Evolutionary conservation across 2,888 invertebrate species (phyloP).

Genomic region (Netelia fuscicornis): DNA sequence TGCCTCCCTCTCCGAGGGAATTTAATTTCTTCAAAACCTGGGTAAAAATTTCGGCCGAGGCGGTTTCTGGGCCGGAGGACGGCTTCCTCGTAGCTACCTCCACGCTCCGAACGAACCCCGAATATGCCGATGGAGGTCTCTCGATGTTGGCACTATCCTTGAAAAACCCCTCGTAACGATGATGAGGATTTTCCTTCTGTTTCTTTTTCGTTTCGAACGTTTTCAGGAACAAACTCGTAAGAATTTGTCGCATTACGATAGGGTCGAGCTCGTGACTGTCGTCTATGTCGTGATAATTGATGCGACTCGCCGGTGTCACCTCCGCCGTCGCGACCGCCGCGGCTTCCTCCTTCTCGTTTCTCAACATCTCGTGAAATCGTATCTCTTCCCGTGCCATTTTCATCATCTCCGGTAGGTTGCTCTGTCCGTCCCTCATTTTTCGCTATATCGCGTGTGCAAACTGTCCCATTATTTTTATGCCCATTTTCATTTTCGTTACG

Average conservation of each 20-base stretch:
- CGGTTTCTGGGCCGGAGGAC: conserved; percentile 6
- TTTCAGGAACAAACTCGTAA: conserved; percentile 77
- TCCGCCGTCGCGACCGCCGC: background rate
- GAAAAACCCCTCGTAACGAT: conserved; percentile 79
- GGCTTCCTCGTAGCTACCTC: too few relatives aligned
- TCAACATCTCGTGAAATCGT: conserved; percentile 86
- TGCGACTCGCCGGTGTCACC: conserved; percentile 7
- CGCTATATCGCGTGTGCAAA: too few relatives aligned
- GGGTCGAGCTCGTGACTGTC: conserved; percentile 80
- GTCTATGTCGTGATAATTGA: background rate
- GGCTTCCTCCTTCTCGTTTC: background rate
- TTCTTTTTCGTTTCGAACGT: conserved; percentile 77
- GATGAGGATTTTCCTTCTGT: conserved; percentile 76
- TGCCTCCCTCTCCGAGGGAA: conserved; percentile 87
- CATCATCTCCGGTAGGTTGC: conserved; percentile 89
- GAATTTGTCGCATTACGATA: conserved; percentile 78
- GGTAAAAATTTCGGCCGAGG: conserved; percentile 87
- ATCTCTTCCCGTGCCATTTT: conserved; percentile 88
- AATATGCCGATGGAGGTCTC: conserved; percentile 72
- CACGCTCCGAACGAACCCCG: background rate
- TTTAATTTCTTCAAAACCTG: conserved; percentile 87
- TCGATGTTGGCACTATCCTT: conserved; percentile 78
- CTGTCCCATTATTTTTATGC: too few relatives aligned
- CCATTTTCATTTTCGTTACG: too few relatives aligned
- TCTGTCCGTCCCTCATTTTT: conserved; percentile 74